Evolutionary conservation across 1,140 invertebrate genomes (phyloP).

Genomic region (Drosophila aff.): DNA sequence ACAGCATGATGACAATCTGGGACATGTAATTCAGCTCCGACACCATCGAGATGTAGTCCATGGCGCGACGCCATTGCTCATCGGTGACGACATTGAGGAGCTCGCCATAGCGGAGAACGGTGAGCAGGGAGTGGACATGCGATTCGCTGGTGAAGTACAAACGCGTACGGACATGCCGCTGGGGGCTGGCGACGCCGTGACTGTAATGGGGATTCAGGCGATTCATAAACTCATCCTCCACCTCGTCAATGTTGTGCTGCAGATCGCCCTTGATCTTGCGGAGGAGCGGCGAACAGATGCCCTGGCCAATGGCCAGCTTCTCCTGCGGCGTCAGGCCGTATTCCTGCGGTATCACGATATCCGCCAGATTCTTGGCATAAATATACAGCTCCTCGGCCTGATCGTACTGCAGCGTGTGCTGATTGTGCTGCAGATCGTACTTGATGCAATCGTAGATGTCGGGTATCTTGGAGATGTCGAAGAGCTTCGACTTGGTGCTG

Average conservation of each 20-base stretch:
- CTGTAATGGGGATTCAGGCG: slow-evolving; percentile 98
- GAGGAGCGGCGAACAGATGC: slow-evolving; percentile 97
- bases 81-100: slow-evolving; percentile 95
- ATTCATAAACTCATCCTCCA: slow-evolving; percentile 96
- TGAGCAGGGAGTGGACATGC: slow-evolving; percentile 99
- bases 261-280: slow-evolving; percentile 98
- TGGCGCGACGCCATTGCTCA: slow-evolving; percentile 98
- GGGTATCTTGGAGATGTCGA: slow-evolving; percentile 99
- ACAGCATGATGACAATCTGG: slow-evolving; percentile 99
- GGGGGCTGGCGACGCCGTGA: slow-evolving; percentile 98
- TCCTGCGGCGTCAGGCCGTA: slow-evolving; percentile 98
- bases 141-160: slow-evolving; percentile 99
- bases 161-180: slow-evolving; percentile 97
- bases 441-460: slow-evolving; percentile 99
- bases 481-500: slow-evolving; percentile 94
- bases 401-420: slow-evolving; percentile 96
- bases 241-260: slow-evolving; percentile 95
- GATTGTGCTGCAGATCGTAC: slow-evolving; percentile 99
- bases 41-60: slow-evolving; percentile 99
- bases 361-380: slow-evolving; percentile 97
- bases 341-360: slow-evolving; percentile 99
- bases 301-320: slow-evolving; percentile 98
- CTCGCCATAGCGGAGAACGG: slow-evolving; percentile 97
- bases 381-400: slow-evolving; percentile 97
- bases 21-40: slow-evolving; percentile 99